Evolutionary conservation across 2,797 vertebrate species (phyloP), one percentile per base, ranked within the genome.

Genomic region (Pogoniulus pusillus): DNA sequence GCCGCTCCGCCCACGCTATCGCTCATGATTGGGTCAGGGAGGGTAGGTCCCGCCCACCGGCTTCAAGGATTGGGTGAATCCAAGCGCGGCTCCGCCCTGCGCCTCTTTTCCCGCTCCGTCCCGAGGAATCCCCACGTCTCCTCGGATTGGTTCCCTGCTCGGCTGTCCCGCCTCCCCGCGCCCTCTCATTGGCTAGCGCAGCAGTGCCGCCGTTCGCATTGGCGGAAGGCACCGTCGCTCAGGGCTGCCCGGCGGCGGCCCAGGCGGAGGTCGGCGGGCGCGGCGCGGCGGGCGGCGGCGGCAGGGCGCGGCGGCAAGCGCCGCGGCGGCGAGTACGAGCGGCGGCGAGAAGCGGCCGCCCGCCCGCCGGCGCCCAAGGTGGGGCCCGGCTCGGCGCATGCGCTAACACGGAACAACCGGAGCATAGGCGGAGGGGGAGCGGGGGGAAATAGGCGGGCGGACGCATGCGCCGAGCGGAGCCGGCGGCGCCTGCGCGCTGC

Each of bases 401-500:
- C 91, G 94, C 82, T 43, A 3, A 30, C 32, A 68, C 29, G 27
- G 84, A 18, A 82, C 18, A 91, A 88, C 87, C 43, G 43, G 43
- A 43, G 43, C 43, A 43, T 15, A 19, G 82, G 85, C 71, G 82
- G 15, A 27, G 24, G 53, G 53, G 26, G 43, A 43, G 43, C 18
- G 43, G 43, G 41, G 41, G 41, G 41, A 17, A 43, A 43, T 43
- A 43, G 49, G 57, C 27, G 32, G 30, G 58, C 76, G 55, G 23
- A 87, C 96, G 95, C 94, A 93, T 87, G 96, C 96, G 93, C 79
- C 59, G 32, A 82, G 92, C 47, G 91, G 81, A 80, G 92, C 86
- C 88, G 74, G 77, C 78, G 78, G 95, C 97, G 97, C 97, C 90
- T 95, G 97, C 97, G 97, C 95, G 88, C 35, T 79, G 70, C 81